Conservation (phyloP, 2,888 invertebrate genomes). For the Aethes cnicana region DNA sequence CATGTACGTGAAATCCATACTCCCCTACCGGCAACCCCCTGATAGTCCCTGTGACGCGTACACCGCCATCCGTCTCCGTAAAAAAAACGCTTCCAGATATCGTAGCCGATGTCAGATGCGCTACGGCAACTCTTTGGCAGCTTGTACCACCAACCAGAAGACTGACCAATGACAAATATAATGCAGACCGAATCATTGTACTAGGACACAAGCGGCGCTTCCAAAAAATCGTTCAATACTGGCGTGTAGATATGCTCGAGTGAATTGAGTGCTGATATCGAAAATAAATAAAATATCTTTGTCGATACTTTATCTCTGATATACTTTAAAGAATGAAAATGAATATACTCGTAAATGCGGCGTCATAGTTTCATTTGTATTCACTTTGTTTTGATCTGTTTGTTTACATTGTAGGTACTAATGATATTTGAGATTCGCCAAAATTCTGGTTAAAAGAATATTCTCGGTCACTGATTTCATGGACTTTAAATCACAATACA, state of each 20-base stretch:
- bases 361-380: background rate
- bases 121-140: constrained; percentile 50
- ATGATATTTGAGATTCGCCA: too few relatives aligned
- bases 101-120: constrained; percentile 44
- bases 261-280: constrained; percentile 14
- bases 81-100: constrained; percentile 61
- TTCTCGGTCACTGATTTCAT: too few relatives aligned
- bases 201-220: background rate
- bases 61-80: constrained; percentile 70
- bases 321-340: background rate
- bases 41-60: constrained; percentile 76
- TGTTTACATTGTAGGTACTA: too few relatives aligned
- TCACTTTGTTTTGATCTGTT: too few relatives aligned
- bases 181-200: constrained; percentile 30
- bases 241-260: background rate
- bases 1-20: constrained; percentile 86
- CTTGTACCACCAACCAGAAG: constrained; percentile 23
- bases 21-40: constrained; percentile 75
- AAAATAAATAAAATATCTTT: background rate
- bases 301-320: constrained; percentile 15
- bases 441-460: too few relatives aligned
- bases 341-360: background rate
- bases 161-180: constrained; percentile 19
- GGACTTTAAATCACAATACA: too few relatives aligned
- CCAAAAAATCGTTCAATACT: background rate